phyloP scores from a whole-genome alignment of 2,888 invertebrate species.

The Scelioninae gen. 1 region DNA sequence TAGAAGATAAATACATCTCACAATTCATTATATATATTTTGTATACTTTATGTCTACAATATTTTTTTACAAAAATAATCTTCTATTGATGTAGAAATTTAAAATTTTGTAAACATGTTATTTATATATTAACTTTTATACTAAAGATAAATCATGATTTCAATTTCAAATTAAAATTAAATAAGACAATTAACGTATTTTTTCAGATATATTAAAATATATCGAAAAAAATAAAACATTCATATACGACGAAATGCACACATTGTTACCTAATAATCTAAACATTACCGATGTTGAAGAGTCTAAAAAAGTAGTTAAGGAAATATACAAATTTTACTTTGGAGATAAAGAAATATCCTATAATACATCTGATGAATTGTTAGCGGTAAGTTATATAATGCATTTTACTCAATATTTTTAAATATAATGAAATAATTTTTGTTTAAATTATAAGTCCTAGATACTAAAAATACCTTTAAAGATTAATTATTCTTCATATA shows the following conservation, averaged over 20 bases:
- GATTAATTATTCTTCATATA: no score
- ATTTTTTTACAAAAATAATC: no score
- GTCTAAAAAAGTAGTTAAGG: constrained; percentile 72
- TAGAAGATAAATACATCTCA: no score
- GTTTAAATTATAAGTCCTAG: background rate
- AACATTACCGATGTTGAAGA: constrained; percentile 77
- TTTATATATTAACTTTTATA: no score
- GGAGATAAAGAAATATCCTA: constrained; percentile 76
- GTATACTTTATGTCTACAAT: no score
- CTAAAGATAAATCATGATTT: no score
- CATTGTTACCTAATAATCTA: constrained; percentile 77
- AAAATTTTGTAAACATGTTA: no score
- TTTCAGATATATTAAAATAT: constrained; percentile 70
- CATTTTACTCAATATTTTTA: background rate
- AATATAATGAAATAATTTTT: background rate
- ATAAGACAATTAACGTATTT: background rate
- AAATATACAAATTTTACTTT: constrained; percentile 78
- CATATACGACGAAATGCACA: constrained; percentile 78
- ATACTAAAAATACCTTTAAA: no score
- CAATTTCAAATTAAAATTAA: no score
- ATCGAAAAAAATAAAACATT: constrained; percentile 71
- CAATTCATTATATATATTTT: no score
- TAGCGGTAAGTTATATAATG: constrained; percentile 51
- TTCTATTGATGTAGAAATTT: no score
- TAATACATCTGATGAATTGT: constrained; percentile 71